phyloP scores from a whole-genome alignment of 2,797 vertebrate genomes.

The Gobionotothen gibberifrons region DNA sequence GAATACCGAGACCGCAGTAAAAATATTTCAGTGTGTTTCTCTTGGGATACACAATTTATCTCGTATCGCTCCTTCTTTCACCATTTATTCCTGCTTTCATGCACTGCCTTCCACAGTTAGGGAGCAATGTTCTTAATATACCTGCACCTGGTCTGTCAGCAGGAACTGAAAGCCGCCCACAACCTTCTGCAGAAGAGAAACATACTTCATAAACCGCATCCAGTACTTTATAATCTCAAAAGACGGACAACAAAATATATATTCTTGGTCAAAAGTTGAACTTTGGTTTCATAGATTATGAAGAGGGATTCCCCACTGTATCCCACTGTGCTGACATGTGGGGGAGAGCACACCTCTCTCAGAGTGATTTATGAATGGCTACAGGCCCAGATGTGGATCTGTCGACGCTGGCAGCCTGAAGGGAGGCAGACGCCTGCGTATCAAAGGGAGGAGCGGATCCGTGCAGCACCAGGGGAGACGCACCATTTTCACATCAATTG shows the following conservation, averaged over 20 bases:
- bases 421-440: slow-evolving; percentile 77
- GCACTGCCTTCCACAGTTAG: slow-evolving; percentile 3
- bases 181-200: slow-evolving; percentile 29
- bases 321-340: slow-evolving; percentile 71
- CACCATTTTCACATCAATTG: slow-evolving; percentile 80
- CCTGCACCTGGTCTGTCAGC: slow-evolving; percentile 69
- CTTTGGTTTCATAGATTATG: slow-evolving; percentile 51
- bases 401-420: slow-evolving; percentile 76
- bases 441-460: slow-evolving; percentile 79
- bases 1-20: not conserved
- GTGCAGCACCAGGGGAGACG: slow-evolving; percentile 69
- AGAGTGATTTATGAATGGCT: slow-evolving; percentile 81
- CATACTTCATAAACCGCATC: slow-evolving; percentile 19
- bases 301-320: slow-evolving; percentile 71
- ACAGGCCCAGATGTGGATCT: slow-evolving; percentile 81
- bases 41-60: not conserved
- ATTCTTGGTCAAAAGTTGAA: slow-evolving; percentile 59
- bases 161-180: slow-evolving; percentile 47
- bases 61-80: slow-evolving; percentile 1
- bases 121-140: slow-evolving; percentile 36
- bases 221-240: slow-evolving; percentile 26
- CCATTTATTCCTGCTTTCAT: slow-evolving; percentile 22
- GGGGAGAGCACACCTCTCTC: slow-evolving; percentile 77
- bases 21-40: slow-evolving; percentile 2
- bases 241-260: slow-evolving; percentile 23